These are phyloP conservation scores for Leptinotarsa tumamoca DNA, from an alignment of 2,888 invertebrate species.

Conservation along the genomic window DNA sequence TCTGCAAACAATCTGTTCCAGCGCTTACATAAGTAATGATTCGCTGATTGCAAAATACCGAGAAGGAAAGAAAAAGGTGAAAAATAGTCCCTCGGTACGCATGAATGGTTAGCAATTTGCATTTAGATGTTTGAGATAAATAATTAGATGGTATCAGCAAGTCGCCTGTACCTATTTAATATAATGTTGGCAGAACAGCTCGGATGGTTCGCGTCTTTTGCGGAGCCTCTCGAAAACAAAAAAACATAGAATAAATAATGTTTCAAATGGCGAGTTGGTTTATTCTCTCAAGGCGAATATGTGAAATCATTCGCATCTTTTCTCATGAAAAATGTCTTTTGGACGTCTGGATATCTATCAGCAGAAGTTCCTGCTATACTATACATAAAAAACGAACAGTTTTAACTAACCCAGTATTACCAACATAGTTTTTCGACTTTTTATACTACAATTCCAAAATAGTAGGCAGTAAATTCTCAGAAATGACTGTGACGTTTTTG, in stretches of 20 bases:
- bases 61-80: conserved; percentile 26
- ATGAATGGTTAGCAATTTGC: conserved; percentile 37
- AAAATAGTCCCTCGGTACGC: conserved; percentile 30
- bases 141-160: conserved; percentile 40
- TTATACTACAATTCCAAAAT: too few relatives aligned
- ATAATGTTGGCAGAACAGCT: conserved; percentile 32
- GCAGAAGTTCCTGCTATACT: not conserved
- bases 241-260: conserved; percentile 18
- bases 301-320: not conserved
- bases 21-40: conserved; percentile 34
- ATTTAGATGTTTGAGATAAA: conserved; percentile 42
- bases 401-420: not conserved
- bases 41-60: conserved; percentile 28
- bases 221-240: conserved; percentile 8
- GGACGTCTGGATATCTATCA: not conserved
- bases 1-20: conserved; percentile 26
- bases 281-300: conserved; percentile 4
- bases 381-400: not conserved
- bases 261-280: not conserved
- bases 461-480: too few relatives aligned
- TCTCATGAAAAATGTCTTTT: not conserved
- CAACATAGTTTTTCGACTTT: too few relatives aligned
- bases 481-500: too few relatives aligned
- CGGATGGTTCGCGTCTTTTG: conserved; percentile 22
- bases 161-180: conserved; percentile 39